Evolutionary conservation across 2,888 invertebrate species (phyloP).

Genomic region (Hemistola chrysoprasaria): DNA sequence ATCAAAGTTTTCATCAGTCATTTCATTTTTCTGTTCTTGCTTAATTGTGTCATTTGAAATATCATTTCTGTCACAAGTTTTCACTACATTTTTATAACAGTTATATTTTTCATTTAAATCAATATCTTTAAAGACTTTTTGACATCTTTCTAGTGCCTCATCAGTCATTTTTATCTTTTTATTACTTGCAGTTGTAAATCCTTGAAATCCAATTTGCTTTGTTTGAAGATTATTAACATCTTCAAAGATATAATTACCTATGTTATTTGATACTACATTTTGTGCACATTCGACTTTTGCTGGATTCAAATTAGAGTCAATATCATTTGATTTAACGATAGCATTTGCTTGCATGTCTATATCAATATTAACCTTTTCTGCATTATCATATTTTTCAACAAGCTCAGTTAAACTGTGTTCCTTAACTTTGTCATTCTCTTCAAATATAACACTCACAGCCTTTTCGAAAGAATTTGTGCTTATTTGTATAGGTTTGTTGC

Average conservation of each 20-base stretch:
- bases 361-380: conserved; percentile 5
- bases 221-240: too few species aligned
- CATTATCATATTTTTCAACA: conserved; percentile 40
- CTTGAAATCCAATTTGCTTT: conserved; percentile 32
- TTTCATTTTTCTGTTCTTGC: background rate
- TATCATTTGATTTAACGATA: background rate
- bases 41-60: background rate
- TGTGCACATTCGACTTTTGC: background rate
- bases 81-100: too few species aligned
- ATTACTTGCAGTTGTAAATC: conserved; percentile 55
- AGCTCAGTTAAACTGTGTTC: conserved; percentile 44
- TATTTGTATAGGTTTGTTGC: conserved; percentile 65
- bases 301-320: background rate
- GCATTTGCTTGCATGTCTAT: conserved; percentile 4
- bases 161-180: conserved; percentile 50
- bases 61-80: too few species aligned
- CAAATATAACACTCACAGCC: conserved; percentile 56
- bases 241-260: too few species aligned
- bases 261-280: too few species aligned
- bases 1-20: background rate
- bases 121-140: conserved; percentile 41
- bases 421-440: conserved; percentile 31
- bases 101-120: conserved; percentile 22
- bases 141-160: conserved; percentile 35
- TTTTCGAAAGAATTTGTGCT: conserved; percentile 53